Evolutionary conservation across 2,888 invertebrate species (phyloP).

Genomic region (Buathra laborator): DNA sequence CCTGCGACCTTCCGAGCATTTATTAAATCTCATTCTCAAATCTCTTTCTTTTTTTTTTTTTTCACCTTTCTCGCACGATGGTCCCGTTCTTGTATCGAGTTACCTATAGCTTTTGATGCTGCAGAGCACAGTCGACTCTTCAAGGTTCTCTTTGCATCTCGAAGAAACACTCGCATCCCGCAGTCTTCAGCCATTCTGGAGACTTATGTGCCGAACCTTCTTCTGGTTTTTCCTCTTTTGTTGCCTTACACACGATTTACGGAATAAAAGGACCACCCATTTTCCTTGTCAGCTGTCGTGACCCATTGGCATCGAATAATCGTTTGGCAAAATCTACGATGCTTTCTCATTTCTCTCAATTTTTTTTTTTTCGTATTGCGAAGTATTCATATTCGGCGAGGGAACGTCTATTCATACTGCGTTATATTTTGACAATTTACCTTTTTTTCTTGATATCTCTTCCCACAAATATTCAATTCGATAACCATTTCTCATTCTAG

Average conservation of each 20-base stretch:
- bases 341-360: constrained; percentile 3
- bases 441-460: not conserved
- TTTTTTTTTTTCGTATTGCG: not conserved
- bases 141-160: constrained; percentile 16
- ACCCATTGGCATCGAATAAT: constrained; percentile 41
- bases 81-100: constrained; percentile 74
- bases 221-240: constrained; percentile 30
- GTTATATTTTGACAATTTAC: constrained; percentile 31
- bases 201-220: constrained; percentile 18
- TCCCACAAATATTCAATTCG: constrained; percentile 22
- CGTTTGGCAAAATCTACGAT: constrained; percentile 13
- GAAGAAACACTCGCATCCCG: constrained; percentile 14
- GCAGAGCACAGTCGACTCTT: constrained; percentile 48
- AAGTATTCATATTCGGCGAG: constrained; percentile 2
- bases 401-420: not conserved
- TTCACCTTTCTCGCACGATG: constrained; percentile 60
- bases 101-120: constrained; percentile 68
- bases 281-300: constrained; percentile 33
- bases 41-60: constrained; percentile 65
- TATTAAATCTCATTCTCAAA: constrained; percentile 82
- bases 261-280: constrained; percentile 32
- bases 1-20: constrained; percentile 76
- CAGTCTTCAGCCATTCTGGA: not conserved
- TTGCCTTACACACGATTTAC: constrained; percentile 25
- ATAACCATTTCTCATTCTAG: not conserved